phyloP scores from a whole-genome alignment of 2,888 invertebrate species.

The Sinotaia quadrata region DNA sequence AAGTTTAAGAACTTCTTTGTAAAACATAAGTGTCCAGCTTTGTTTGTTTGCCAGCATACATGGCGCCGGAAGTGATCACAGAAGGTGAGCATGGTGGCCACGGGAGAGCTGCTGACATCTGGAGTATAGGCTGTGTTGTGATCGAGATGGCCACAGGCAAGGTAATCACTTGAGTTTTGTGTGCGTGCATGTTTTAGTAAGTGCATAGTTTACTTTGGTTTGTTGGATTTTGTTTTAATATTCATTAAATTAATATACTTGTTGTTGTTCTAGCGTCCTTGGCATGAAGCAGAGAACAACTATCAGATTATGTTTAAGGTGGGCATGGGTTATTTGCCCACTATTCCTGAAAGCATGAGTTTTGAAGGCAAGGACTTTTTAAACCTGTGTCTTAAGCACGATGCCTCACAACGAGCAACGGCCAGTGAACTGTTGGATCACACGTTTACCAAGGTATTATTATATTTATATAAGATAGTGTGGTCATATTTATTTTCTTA shows the following conservation, averaged over 20 bases:
- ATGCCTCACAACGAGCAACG: conserved; percentile 82
- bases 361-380: conserved; percentile 89
- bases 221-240: background rate
- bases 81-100: conserved; percentile 78
- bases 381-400: conserved; percentile 84
- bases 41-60: conserved; percentile 81
- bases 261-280: conserved; percentile 81
- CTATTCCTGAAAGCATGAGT: conserved; percentile 82
- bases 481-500: too few species aligned
- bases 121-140: conserved; percentile 96
- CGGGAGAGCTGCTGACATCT: conserved; percentile 94
- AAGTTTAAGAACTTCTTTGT: too few species aligned
- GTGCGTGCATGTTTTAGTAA: background rate
- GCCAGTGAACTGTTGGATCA: conserved; percentile 83
- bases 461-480: background rate
- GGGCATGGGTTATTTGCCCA: conserved; percentile 90
- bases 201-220: background rate
- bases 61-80: conserved; percentile 92
- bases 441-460: conserved; percentile 78
- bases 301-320: conserved; percentile 97
- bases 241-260: background rate
- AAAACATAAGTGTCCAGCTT: too few species aligned
- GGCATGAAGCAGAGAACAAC: conserved; percentile 92
- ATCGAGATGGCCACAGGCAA: conserved; percentile 96
- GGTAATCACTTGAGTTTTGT: conserved; percentile 73